Evolutionary conservation across 2,113 vertebrate species (phyloP).

Genomic region (Entelurus aequoreus): DNA sequence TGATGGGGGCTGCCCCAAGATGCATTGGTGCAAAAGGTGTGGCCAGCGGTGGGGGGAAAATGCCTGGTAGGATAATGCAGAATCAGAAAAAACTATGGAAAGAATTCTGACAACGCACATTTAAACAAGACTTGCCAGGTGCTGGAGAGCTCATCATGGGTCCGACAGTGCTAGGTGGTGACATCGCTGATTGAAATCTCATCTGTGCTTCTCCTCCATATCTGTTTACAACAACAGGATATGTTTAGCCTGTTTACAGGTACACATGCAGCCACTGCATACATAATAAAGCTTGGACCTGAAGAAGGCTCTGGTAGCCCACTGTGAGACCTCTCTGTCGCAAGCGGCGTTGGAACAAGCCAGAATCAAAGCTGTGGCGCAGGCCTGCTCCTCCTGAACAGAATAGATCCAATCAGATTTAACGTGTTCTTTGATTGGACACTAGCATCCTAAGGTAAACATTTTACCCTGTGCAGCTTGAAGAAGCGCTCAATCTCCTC

Average conservation of each 20-base stretch:
- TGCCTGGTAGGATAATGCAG: conserved; percentile 58
- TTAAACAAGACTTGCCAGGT: conserved; percentile 43
- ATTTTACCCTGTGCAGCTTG: conserved; percentile 87
- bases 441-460: not conserved
- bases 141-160: conserved; percentile 81
- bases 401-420: not conserved
- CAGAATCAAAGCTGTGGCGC: conserved; percentile 89
- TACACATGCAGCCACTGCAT: not conserved
- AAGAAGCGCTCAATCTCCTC: conserved; percentile 96
- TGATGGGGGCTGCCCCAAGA: conserved; percentile 59
- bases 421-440: not conserved
- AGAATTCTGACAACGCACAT: not conserved
- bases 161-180: conserved; percentile 79
- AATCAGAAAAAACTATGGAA: not conserved
- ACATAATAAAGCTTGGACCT: no score
- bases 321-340: conserved; percentile 87
- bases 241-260: not conserved
- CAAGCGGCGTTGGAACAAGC: conserved; percentile 85
- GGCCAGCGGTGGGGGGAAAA: conserved; percentile 69
- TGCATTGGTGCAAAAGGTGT: conserved; percentile 68
- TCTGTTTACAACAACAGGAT: conserved; percentile 52
- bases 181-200: conserved; percentile 82
- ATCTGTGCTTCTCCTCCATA: conserved; percentile 97
- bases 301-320: conserved; percentile 94
- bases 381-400: conserved; percentile 88